A percentile compares a stretch with the other conserved stretches of the same genome.
Evolutionary conservation across 2,113 vertebrate genomes (phyloP).

Genomic region (Pteropus alecto): DNA sequence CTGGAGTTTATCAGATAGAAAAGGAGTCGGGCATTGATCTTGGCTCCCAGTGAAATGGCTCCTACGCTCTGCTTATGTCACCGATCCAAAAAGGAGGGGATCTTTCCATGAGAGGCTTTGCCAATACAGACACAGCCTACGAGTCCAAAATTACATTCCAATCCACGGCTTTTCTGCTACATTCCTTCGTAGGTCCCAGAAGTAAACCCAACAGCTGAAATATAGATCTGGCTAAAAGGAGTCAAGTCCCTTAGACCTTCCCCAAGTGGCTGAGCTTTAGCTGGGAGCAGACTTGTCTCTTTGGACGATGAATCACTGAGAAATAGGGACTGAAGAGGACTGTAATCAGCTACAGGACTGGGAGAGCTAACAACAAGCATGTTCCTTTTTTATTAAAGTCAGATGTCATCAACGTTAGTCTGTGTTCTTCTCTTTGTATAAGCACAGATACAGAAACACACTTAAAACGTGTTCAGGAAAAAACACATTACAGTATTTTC

Average conservation of each 20-base stretch:
- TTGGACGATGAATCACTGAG: constrained; percentile 65
- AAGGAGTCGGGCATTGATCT: not conserved
- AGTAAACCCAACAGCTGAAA: constrained; percentile 43
- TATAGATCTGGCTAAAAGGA: constrained; percentile 59
- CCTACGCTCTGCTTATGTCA: not conserved
- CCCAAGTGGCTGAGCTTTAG: constrained; percentile 63
- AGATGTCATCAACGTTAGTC: constrained; percentile 48
- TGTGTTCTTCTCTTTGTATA: constrained; percentile 40
- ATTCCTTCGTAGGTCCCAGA: not conserved
- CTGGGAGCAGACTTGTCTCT: constrained; percentile 53
- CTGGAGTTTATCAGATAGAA: constrained; percentile 1
- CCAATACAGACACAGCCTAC: not conserved
- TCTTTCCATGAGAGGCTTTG: not conserved
- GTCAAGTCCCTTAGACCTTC: constrained; percentile 65
- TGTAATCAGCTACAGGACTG: constrained; percentile 52
- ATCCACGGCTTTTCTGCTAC: not conserved
- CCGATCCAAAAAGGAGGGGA: not conserved
- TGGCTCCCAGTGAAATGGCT: not conserved
- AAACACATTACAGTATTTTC: constrained; percentile 69
- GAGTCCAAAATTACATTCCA: not conserved
- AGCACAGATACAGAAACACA: constrained; percentile 42
- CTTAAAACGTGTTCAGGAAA: constrained; percentile 65
- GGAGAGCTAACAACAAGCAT: constrained; percentile 49
- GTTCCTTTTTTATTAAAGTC: constrained; percentile 61
- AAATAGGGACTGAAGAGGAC: constrained; percentile 53